Evolutionary conservation across 2,797 vertebrate genomes (phyloP).

Genomic region (Agapornis canus): DNA sequence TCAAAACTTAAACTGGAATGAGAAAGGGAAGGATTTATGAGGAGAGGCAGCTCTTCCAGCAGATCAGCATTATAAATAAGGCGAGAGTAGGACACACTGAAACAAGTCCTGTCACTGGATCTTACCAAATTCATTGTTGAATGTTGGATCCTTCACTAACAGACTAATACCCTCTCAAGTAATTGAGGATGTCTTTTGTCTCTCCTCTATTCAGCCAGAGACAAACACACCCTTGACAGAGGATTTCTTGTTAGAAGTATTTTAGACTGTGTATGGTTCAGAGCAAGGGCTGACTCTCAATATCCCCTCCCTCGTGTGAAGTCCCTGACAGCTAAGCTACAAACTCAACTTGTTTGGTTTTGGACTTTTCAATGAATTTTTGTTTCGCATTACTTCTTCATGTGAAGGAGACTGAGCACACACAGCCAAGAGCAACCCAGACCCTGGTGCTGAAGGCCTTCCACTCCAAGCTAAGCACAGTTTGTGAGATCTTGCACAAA

Average conservation of each 20-base stretch:
- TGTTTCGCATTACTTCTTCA: neutral
- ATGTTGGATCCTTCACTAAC: neutral
- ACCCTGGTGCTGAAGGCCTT: neutral
- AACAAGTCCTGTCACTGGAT: neutral
- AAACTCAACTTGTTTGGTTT: neutral
- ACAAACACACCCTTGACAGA: neutral
- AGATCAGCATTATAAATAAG: neutral
- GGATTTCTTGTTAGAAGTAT: neutral
- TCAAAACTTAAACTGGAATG: neutral
- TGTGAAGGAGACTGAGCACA: neutral
- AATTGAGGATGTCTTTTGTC: neutral
- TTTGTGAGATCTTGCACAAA: neutral
- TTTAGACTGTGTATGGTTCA: neutral
- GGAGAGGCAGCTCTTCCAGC: neutral
- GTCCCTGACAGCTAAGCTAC: neutral
- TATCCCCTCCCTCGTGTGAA: neutral
- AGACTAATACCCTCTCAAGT: neutral
- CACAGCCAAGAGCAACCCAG: neutral
- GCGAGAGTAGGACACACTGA: neutral
- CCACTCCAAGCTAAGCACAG: neutral
- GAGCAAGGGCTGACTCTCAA: neutral
- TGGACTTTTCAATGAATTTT: neutral
- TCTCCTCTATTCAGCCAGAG: neutral
- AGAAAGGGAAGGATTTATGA: neutral
- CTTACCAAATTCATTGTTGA: neutral